Percentiles rank a stretch among this genome's conserved stretches.
Evolutionary conservation across 1,140 invertebrate species (phyloP).

Genomic region (Bombyx mori): DNA sequence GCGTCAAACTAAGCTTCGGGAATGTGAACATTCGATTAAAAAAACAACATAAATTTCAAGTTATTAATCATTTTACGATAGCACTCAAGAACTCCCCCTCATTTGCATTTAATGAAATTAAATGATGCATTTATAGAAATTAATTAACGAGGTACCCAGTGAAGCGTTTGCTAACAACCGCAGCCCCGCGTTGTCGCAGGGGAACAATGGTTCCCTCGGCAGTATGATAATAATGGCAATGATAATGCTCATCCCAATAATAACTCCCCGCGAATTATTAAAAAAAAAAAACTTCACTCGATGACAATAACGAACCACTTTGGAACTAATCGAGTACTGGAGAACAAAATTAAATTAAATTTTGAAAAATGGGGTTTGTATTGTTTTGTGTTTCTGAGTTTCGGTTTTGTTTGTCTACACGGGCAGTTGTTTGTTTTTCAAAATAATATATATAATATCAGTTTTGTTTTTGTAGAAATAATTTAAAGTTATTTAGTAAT

Average conservation of each 20-base stretch:
- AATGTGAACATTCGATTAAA: no score
- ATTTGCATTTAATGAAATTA: slow-evolving; percentile 71
- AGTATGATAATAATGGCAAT: slow-evolving; percentile 47
- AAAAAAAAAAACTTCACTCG: slow-evolving; percentile 52
- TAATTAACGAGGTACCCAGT: slow-evolving; percentile 66
- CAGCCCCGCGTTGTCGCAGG: slow-evolving; percentile 22
- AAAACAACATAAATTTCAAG: slow-evolving; percentile 5
- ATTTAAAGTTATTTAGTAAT: no score
- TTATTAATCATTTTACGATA: slow-evolving; percentile 35
- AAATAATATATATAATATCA: no score
- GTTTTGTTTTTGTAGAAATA: no score
- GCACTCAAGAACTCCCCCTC: slow-evolving; percentile 42
- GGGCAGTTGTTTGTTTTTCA: no score
- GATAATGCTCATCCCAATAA: slow-evolving; percentile 47
- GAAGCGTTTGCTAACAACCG: slow-evolving; percentile 54
- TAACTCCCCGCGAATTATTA: slow-evolving; percentile 57
- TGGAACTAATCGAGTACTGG: slow-evolving; percentile 54
- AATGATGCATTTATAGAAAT: slow-evolving; percentile 70
- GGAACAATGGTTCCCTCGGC: slow-evolving; percentile 30
- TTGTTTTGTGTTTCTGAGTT: slow-evolving; percentile 14
- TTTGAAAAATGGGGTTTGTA: slow-evolving; percentile 33
- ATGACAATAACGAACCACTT: slow-evolving; percentile 60
- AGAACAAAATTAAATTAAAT: slow-evolving; percentile 49
- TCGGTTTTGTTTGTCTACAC: not conserved
- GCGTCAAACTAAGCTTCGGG: no score